Evolutionary conservation across 2,797 vertebrate species (phyloP).

Genomic region (Vespertilio murinus): DNA sequence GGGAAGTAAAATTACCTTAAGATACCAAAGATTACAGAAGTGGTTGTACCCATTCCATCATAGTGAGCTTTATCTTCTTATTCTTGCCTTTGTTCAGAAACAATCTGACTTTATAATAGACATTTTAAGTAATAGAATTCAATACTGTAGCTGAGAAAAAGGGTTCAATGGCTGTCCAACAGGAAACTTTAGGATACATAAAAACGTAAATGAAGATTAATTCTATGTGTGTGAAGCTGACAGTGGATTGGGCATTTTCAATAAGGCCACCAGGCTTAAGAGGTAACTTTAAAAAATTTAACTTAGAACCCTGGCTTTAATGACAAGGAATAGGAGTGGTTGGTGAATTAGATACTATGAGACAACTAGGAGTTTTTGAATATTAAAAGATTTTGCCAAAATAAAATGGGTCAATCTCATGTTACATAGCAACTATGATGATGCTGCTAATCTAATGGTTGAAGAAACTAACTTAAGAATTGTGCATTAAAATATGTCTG

Average conservation of each 20-base stretch:
- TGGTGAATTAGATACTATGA: background rate
- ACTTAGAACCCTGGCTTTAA: background rate
- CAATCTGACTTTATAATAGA: background rate
- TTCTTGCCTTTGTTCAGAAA: background rate
- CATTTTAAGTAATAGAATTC: background rate
- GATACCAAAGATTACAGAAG: background rate
- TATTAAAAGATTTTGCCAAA: conserved; percentile 35
- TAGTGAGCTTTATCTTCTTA: background rate
- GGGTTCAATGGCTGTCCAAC: background rate
- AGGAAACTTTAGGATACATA: background rate
- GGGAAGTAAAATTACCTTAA: background rate
- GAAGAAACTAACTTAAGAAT: conserved; percentile 9
- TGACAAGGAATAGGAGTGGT: background rate
- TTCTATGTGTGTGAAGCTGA: background rate
- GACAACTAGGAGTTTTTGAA: background rate
- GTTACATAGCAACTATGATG: background rate
- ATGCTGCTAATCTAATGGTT: background rate
- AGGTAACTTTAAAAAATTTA: background rate
- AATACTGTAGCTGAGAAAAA: background rate
- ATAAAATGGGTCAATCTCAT: background rate
- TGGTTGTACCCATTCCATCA: background rate
- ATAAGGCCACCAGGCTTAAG: background rate
- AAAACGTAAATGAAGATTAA: conserved; percentile 24
- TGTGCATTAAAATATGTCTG: background rate
- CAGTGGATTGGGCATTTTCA: background rate